Percentiles rank a stretch among this genome's conserved stretches.
Evolutionary conservation across 1,140 invertebrate species (phyloP).

Genomic region (Drosophila sp.): DNA sequence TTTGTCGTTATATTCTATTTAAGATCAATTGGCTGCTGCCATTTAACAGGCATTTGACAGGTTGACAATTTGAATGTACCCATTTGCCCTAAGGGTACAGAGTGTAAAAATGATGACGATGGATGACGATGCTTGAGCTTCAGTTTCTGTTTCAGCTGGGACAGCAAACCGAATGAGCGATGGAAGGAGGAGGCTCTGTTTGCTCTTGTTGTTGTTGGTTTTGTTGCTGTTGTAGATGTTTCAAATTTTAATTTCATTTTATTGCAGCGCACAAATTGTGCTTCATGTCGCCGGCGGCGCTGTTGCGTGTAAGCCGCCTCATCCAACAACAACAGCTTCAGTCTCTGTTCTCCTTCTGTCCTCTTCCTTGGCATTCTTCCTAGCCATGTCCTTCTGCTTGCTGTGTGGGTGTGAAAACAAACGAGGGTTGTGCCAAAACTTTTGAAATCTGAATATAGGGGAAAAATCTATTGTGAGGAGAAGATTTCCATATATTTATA

Average conservation of each 20-base stretch:
- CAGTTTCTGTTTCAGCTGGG: constrained; percentile 37
- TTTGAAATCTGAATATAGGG: neutral
- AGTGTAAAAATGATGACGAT: constrained; percentile 55
- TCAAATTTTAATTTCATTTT: constrained; percentile 78
- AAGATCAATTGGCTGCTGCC: too few species aligned
- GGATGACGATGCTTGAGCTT: constrained; percentile 57
- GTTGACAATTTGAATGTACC: neutral
- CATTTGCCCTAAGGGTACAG: neutral
- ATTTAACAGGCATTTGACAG: too few species aligned
- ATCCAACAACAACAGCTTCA: constrained; percentile 7
- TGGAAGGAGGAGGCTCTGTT: neutral
- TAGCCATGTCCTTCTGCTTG: constrained; percentile 32
- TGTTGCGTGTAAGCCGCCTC: constrained; percentile 57
- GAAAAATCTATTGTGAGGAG: too few species aligned
- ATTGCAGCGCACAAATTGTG: constrained; percentile 75
- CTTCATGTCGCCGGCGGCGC: constrained; percentile 61
- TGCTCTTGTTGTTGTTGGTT: constrained; percentile 15
- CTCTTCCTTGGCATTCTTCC: neutral
- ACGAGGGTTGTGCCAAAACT: neutral
- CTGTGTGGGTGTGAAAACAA: constrained; percentile 17
- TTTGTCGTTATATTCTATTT: too few species aligned
- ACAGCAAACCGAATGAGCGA: neutral
- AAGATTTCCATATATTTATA: too few species aligned
- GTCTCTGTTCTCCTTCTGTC: neutral
- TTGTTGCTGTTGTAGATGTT: constrained; percentile 57